These are phyloP conservation scores for Didymodactylos carnosus DNA, from an alignment of 2,888 invertebrate genomes.

Conservation along the genomic window DNA sequence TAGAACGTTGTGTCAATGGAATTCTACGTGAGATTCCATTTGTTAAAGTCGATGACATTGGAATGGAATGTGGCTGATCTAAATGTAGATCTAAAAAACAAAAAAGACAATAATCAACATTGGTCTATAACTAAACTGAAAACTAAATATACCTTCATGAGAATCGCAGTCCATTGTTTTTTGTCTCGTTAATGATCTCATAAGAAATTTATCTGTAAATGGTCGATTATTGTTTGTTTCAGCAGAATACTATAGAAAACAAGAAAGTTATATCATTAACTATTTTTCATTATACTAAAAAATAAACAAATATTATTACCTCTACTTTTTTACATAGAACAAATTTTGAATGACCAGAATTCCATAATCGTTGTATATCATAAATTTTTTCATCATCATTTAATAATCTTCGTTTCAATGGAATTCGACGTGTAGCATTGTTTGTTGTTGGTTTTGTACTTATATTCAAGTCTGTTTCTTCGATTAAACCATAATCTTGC, in stretches of 20 bases:
- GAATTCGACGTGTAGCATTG: background rate
- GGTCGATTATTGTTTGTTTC: background rate
- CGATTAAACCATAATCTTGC: background rate
- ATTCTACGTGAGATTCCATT: no score
- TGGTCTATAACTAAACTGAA: no score
- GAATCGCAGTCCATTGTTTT: background rate
- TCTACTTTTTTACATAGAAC: background rate
- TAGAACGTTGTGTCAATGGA: no score
- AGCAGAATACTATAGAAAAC: no score
- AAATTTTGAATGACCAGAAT: background rate
- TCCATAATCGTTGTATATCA: background rate
- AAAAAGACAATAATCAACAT: no score
- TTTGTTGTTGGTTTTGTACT: no score
- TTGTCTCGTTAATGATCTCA: background rate
- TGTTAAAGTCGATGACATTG: no score
- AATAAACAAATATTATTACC: no score
- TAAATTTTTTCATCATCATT: background rate
- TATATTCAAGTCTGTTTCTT: background rate
- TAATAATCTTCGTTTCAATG: background rate
- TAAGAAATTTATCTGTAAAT: background rate
- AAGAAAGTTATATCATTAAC: no score
- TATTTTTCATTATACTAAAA: no score
- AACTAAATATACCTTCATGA: background rate
- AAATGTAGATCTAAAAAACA: no score
- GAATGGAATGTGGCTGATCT: no score